Evolutionary conservation across 2,888 invertebrate genomes (phyloP).

Genomic region (Clunio marinus): DNA sequence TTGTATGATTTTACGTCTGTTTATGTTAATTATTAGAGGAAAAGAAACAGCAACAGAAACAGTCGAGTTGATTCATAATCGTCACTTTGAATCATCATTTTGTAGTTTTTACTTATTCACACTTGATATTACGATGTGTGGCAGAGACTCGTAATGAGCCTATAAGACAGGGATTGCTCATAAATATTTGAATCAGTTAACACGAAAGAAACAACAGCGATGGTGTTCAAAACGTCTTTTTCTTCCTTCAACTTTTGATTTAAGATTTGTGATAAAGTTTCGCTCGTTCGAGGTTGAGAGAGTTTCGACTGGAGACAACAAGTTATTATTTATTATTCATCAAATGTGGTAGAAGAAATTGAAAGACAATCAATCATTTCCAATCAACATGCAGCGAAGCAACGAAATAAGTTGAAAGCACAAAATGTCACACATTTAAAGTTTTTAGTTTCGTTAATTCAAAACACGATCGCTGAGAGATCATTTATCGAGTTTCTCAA

Average conservation of each 20-base stretch:
- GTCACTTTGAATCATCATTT: constrained; percentile 18
- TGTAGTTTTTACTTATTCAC: constrained; percentile 12
- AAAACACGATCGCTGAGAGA: neutral
- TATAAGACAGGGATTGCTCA: neutral
- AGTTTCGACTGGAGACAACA: neutral
- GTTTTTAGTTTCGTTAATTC: neutral
- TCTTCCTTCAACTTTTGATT: neutral
- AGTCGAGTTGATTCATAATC: constrained; percentile 2
- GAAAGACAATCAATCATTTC: constrained; percentile 13
- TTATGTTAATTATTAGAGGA: constrained; percentile 12
- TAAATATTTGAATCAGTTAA: constrained; percentile 24
- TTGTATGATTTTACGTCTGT: constrained; percentile 7
- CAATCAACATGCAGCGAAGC: neutral
- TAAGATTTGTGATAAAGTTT: neutral
- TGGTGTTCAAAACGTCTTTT: neutral
- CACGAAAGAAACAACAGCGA: neutral
- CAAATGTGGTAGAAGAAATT: neutral
- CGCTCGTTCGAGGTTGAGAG: neutral
- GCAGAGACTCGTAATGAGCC: neutral
- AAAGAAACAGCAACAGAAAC: neutral
- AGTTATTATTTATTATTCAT: constrained; percentile 2
- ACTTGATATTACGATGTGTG: neutral
- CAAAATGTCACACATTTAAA: neutral
- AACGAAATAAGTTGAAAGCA: neutral
- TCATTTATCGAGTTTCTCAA: constrained; percentile 10